Base-by-base conservation (phyloP, 2,113 vertebrate genomes). In the Anhinga anhinga region DNA sequence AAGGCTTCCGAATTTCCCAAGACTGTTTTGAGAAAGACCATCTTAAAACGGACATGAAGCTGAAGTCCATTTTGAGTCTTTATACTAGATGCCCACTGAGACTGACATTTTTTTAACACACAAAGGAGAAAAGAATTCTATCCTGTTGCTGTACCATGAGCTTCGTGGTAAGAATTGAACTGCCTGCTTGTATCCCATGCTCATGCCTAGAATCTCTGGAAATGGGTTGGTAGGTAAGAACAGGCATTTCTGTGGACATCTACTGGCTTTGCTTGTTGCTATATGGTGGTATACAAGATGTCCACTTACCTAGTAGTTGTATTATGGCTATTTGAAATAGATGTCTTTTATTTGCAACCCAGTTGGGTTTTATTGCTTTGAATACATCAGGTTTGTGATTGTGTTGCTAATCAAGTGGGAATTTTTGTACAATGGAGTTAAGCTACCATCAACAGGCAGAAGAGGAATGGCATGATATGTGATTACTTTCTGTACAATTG, bases 401-500 rank as follows among this genome's bases (percentile, higher is more conserved):
- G 14, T 40, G 12, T 61, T 50, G 69, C 52, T 82, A 26, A 26
- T 32, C 10, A 13, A 30, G 18, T 15, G 1, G 6, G 25, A 62
- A 13, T n/a, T 66, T 83, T 62, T 49, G 36, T 56, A 15, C 34
- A 3, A 1, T 42, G 42, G 45, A 32, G 69, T 62, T 58, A 18
- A 3, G 3, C 29, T 42, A 3, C 10, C 2, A 2, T 53, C 42
- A 66, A 23, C 40, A 26, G 30, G 49, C 45, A 53, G 42, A n/a
- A 42, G 10, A 11, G 27, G 49, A 62, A 15, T 27, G 55, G n/a
- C 36, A 30, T 0, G 1, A 20, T 23, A 7, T 5, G 0, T 4
- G 3, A 14, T 45, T 38, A 8, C 32, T 44, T 65, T n/a, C 50
- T 38, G 26, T n/a, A 9, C 66, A 13, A 56, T 67, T 14, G 5